Conservation (phyloP, 2,113 vertebrate species). For the Nyctereutes procyonoides region DNA sequence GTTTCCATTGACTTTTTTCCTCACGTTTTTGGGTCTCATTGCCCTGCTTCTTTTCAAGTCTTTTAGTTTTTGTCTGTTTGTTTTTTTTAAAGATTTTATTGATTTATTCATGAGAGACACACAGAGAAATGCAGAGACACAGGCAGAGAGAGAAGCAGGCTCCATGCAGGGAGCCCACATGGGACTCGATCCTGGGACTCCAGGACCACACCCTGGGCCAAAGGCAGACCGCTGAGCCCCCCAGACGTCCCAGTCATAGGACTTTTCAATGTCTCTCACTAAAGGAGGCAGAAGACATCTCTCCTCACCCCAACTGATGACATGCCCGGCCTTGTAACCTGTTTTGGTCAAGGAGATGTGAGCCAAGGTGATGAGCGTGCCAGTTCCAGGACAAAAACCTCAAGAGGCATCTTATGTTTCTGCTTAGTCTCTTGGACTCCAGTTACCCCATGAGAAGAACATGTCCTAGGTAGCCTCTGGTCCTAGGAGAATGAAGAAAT, state of each 20-base stretch:
- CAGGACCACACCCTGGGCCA: too few relatives aligned
- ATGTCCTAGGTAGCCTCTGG: not conserved
- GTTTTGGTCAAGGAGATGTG: not conserved
- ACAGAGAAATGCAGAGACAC: too few relatives aligned
- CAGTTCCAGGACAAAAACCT: not conserved
- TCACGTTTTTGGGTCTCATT: not conserved
- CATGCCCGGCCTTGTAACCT: not conserved
- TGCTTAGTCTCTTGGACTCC: not conserved
- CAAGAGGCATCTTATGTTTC: not conserved
- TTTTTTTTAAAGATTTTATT: too few relatives aligned
- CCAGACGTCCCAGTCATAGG: not conserved
- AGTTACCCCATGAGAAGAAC: not conserved
- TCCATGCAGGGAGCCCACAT: too few relatives aligned
- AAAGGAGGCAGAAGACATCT: not conserved
- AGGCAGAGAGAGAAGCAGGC: too few relatives aligned
- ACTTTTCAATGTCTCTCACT: not conserved
- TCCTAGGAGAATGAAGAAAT: conserved; percentile 51
- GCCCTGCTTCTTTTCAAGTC: not conserved
- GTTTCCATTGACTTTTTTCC: not conserved
- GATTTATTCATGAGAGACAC: too few relatives aligned
- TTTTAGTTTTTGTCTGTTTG: not conserved
- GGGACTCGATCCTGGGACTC: too few relatives aligned
- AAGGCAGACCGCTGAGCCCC: too few relatives aligned
- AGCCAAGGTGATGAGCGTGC: not conserved
- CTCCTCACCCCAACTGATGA: not conserved